Base-by-base conservation (phyloP, 1,140 invertebrate genomes). In the Anastrepha ludens region DNA sequence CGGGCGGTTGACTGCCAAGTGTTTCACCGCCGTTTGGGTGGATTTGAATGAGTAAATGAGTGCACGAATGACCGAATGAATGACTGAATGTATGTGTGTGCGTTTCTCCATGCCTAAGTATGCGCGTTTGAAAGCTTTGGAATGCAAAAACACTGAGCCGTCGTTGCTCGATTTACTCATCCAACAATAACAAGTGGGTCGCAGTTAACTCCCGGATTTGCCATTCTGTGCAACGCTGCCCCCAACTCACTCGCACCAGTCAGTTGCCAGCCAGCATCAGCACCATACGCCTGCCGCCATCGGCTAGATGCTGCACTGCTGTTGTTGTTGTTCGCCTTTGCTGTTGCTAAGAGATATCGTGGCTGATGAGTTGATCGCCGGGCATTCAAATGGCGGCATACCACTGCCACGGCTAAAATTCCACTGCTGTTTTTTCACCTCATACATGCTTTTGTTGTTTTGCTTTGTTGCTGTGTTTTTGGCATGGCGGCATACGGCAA, bases 1-100 rank as follows among this genome's bases (percentile, higher is more conserved):
- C 88, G 86, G 47, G 70, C 78, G 86, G 88, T 87, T 88, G 88
- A 87, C 41, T 87, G 29, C 47, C 78, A 60, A 41, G 58, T 58
- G 50, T 29, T 62, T 39, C 58, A n/a, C 11, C 44, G 67, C 13
- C 29, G 29, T 29, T 29, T 29, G 29, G 3, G 3, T 8, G 60
- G 41, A 44, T 29, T 29, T 11, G 13, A 62, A 11, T 13, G 29
- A 58, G 81, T 13, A 50, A 50, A 20, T 44, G 20, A 5, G 11
- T 55, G 55, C 85, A 39, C 39, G 9, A 11, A 47, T 47, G 17
- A 29, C 60, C 65, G 50, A 50, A n/a, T 86, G 41, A 55, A 41
- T 47, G 44, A 55, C 41, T 55, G 13, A n/a, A 29, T 74, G 41
- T 85, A 41, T 47, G 74, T 64, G 74, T 55, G 70, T 62, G 70